Conservation (phyloP, 2,797 vertebrate genomes). For the Parauchenoglanis ngamensis region DNA sequence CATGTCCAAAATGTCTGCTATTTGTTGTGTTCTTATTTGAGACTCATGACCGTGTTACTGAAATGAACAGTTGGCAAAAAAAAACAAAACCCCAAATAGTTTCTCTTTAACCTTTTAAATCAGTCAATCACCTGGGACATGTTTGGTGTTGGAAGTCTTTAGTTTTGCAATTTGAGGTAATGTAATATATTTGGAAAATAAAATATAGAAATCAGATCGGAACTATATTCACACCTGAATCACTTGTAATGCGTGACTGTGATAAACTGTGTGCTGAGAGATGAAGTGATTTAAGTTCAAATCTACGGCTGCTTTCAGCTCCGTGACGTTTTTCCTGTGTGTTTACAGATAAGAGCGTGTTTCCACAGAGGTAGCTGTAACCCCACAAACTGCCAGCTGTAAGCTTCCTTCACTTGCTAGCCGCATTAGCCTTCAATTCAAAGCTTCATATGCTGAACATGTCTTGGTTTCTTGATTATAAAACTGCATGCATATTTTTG, state of each 20-base stretch:
- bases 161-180: background rate
- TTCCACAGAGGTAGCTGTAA: background rate
- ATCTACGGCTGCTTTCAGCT: background rate
- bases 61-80: background rate
- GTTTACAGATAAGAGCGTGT: background rate
- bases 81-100: background rate
- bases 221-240: background rate
- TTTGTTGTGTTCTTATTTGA: conserved; percentile 1
- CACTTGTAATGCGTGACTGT: background rate
- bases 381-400: background rate
- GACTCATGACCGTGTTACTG: background rate
- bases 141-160: background rate
- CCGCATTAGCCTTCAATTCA: background rate
- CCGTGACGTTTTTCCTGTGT: background rate
- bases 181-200: background rate
- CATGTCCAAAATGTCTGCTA: background rate
- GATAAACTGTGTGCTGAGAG: background rate
- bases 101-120: background rate
- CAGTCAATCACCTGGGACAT: background rate
- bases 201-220: background rate
- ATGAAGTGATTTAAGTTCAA: background rate
- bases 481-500: background rate
- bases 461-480: background rate
- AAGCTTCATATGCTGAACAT: background rate
- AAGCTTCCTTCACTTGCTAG: background rate